Conservation (phyloP, 2,113 vertebrate species). For the Perca schrenkii region DNA sequence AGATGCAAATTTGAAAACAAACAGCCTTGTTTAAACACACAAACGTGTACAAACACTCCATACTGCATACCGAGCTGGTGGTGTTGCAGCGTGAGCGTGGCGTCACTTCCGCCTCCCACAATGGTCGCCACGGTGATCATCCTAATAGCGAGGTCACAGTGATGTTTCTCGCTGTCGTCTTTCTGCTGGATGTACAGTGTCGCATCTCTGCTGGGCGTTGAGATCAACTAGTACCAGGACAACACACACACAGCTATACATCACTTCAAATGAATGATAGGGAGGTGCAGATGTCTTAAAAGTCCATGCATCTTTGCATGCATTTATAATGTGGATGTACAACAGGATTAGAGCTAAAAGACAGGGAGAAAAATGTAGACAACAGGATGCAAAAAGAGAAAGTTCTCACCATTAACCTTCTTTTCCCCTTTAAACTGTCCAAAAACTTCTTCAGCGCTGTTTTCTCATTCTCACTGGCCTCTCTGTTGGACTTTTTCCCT, state of each 20-base stretch:
- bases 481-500: conserved; percentile 79
- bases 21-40: background rate
- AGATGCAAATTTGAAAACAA: conserved; percentile 22
- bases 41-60: background rate
- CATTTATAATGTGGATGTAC: background rate
- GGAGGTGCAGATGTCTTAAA: background rate
- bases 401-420: conserved; percentile 84
- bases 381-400: background rate
- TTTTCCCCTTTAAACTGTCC: conserved; percentile 73
- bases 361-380: background rate
- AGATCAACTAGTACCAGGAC: conserved; percentile 74
- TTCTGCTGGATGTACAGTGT: conserved; percentile 81
- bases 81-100: conserved; percentile 77
- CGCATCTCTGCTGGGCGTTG: conserved; percentile 77
- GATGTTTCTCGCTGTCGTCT: conserved; percentile 74
- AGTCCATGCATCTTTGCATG: background rate
- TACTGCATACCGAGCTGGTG: conserved; percentile 75
- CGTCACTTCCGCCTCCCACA: conserved; percentile 71
- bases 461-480: conserved; percentile 73
- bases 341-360: background rate
- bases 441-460: conserved; percentile 75
- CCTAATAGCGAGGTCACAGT: conserved; percentile 80
- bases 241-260: conserved; percentile 29
- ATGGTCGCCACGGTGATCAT: conserved; percentile 80
- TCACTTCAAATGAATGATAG: background rate